Evolutionary conservation across 2,797 vertebrate species (phyloP).

Genomic region (Crenichthys baileyi): DNA sequence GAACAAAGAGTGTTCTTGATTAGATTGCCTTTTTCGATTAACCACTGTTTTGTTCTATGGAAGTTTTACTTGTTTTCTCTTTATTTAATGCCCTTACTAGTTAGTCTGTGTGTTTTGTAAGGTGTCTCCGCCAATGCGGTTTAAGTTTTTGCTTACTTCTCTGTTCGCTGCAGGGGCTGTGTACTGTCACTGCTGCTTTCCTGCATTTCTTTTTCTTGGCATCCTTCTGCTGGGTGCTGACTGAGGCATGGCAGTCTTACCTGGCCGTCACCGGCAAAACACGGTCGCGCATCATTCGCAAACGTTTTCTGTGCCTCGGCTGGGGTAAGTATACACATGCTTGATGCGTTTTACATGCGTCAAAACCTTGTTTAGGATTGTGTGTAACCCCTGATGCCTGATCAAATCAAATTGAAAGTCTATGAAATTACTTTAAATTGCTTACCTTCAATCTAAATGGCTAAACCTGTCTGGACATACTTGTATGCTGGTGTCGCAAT

Average conservation of each 20-base stretch:
- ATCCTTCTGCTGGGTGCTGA: slow-evolving; percentile 99
- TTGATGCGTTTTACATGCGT: background rate
- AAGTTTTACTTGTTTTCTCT: slow-evolving; percentile 32
- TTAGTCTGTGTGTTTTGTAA: background rate
- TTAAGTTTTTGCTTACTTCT: slow-evolving; percentile 4
- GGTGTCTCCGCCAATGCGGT: background rate
- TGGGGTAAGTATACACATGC: slow-evolving; percentile 87
- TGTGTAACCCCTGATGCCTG: background rate
- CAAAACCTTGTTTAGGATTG: background rate
- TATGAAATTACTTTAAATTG: background rate
- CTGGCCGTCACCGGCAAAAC: slow-evolving; percentile 97
- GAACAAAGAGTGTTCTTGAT: slow-evolving; percentile 24
- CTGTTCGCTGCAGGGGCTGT: slow-evolving; percentile 84
- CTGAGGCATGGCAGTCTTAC: slow-evolving; percentile 99
- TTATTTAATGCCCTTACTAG: background rate
- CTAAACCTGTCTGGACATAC: background rate
- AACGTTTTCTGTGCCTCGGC: slow-evolving; percentile 98
- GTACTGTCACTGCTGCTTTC: slow-evolving; percentile 96
- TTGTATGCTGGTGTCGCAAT: background rate
- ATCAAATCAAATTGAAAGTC: background rate
- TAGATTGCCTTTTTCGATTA: slow-evolving; percentile 28
- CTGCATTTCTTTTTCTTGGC: slow-evolving; percentile 99
- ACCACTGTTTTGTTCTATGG: slow-evolving; percentile 25
- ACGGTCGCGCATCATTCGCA: slow-evolving; percentile 95
- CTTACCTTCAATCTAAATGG: background rate